These are phyloP conservation scores for Ptiloglossa arizonensis DNA, from an alignment of 1,140 invertebrate species.

Conservation along the genomic window DNA sequence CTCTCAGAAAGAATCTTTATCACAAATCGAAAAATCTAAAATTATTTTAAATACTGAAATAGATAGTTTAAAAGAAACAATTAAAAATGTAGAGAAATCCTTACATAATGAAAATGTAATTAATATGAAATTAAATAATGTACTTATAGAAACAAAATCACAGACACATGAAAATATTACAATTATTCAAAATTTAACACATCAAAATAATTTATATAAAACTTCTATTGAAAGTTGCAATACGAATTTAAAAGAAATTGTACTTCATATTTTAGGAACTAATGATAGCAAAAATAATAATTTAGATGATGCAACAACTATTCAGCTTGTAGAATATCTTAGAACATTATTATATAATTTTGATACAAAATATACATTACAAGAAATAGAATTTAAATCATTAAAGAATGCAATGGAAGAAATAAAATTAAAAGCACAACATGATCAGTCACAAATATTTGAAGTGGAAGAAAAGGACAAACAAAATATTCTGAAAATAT, in stretches of 20 bases:
- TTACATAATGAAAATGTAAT: constrained; percentile 27
- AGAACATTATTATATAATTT: constrained; percentile 32
- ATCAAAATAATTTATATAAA: constrained; percentile 44
- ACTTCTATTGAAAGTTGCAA: constrained; percentile 23
- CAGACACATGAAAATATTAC: constrained; percentile 31
- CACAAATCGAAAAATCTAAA: constrained; percentile 49
- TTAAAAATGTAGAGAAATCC: constrained; percentile 46
- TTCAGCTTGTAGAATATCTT: constrained; percentile 31
- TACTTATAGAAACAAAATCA: constrained; percentile 20
- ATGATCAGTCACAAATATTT: constrained; percentile 29
- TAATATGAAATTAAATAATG: constrained; percentile 29
- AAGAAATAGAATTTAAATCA: constrained; percentile 27
- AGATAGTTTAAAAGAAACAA: constrained; percentile 41
- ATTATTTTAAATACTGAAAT: constrained; percentile 52
- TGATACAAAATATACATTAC: background rate
- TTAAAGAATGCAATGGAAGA: constrained; percentile 32
- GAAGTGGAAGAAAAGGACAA: constrained; percentile 56
- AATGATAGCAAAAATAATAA: constrained; percentile 14
- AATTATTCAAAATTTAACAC: constrained; percentile 36
- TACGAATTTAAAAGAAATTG: constrained; percentile 37
- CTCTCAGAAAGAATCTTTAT: constrained; percentile 50
- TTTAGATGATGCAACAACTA: constrained; percentile 38
- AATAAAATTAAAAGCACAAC: background rate
- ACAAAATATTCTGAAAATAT: constrained; percentile 24
- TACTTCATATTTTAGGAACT: constrained; percentile 5